Evolutionary conservation across 2,888 invertebrate species (phyloP).

Genomic region (Orthosia incerta): DNA sequence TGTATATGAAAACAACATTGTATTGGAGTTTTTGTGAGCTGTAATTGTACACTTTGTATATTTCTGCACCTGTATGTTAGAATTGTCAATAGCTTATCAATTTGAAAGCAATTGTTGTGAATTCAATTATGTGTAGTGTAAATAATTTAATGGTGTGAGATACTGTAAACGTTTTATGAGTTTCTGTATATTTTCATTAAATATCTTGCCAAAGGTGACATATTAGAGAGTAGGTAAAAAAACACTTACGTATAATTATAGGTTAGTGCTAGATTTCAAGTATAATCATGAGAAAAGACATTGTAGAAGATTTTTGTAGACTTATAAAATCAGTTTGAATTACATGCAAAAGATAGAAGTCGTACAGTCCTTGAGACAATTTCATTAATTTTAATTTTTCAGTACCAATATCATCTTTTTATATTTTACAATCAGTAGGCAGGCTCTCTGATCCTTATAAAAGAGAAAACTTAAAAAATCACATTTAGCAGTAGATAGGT

Average conservation of each 20-base stretch:
- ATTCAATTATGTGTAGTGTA: constrained; percentile 21
- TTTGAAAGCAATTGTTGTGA: constrained; percentile 20
- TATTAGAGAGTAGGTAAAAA: background rate
- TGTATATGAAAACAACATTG: constrained; percentile 27
- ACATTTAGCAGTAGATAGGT: no score
- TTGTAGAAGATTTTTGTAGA: no score
- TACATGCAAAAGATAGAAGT: background rate
- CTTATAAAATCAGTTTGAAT: background rate
- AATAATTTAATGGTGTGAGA: background rate
- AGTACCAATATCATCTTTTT: background rate
- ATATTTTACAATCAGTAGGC: no score
- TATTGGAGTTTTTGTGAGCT: constrained; percentile 19
- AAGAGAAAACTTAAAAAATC: background rate
- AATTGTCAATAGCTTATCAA: constrained; percentile 22
- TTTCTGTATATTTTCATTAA: background rate
- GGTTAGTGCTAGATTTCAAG: background rate
- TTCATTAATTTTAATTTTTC: no score
- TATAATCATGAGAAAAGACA: background rate
- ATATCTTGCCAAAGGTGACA: background rate
- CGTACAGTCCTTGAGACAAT: background rate
- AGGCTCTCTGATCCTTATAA: background rate
- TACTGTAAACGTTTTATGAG: background rate
- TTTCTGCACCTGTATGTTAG: constrained; percentile 38
- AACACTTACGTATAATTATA: background rate
- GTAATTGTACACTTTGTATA: constrained; percentile 37